phyloP scores from a whole-genome alignment of 30 jellyfish, hydroid and myxozoan genomes.

The Aurelia sp. region DNA sequence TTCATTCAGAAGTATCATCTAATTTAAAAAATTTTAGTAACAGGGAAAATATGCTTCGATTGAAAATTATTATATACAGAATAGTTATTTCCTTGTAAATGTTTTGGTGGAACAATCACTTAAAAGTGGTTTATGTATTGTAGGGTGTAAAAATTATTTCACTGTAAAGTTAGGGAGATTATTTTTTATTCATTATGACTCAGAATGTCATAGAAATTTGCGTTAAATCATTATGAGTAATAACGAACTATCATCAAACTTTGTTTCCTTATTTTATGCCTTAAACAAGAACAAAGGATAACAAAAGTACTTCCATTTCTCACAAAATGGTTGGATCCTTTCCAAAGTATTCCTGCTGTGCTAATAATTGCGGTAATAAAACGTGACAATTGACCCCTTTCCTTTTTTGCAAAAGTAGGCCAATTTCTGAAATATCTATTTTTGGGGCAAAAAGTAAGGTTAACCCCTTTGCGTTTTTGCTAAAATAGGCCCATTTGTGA shows the following conservation, averaged over 20 bases:
- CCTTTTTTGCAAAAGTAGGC: background rate
- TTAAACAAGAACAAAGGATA: too few species aligned
- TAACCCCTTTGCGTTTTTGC: background rate
- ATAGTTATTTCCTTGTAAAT: background rate
- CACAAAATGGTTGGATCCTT: too few species aligned
- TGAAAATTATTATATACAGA: background rate
- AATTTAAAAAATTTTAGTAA: background rate
- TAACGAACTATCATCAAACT: background rate
- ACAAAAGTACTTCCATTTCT: too few species aligned
- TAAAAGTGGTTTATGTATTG: background rate
- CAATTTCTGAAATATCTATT: background rate
- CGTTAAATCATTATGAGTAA: background rate
- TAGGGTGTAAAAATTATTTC: constrained; percentile 13
- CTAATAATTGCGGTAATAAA: background rate
- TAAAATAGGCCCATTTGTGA: background rate
- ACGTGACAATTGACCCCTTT: too few species aligned
- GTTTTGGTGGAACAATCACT: background rate
- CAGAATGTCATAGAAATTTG: background rate
- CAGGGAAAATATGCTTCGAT: background rate
- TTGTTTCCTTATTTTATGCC: background rate
- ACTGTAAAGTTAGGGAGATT: constrained; percentile 1
- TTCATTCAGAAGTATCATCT: too few species aligned
- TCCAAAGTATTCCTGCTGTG: too few species aligned
- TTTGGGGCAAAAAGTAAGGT: background rate
- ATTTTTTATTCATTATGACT: background rate